Percentiles rank a stretch among this genome's conserved stretches.
These are phyloP conservation scores for Petromus typicus DNA, from an alignment of 2,113 vertebrate species.

Conservation along the genomic window DNA sequence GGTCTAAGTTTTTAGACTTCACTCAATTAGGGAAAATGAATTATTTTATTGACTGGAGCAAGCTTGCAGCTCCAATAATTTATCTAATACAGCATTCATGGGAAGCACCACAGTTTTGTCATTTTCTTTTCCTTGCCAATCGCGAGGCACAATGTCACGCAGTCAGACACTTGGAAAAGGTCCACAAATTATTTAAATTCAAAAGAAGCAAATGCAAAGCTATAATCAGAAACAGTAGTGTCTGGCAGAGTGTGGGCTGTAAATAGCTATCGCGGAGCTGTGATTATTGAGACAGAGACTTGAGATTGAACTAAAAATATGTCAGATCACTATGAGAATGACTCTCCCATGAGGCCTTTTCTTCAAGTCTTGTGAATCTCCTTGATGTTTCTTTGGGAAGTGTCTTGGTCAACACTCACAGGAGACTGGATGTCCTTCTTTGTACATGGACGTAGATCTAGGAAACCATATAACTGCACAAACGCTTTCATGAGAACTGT, in stretches of 20 bases:
- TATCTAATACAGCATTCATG: neutral
- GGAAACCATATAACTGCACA: neutral
- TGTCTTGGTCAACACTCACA: neutral
- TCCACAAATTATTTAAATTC: slow-evolving; percentile 59
- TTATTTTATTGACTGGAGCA: slow-evolving; percentile 2
- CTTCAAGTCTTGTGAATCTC: neutral
- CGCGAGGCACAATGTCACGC: neutral
- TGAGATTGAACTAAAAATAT: neutral
- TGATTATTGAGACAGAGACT: slow-evolving; percentile 51
- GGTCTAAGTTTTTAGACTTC: neutral
- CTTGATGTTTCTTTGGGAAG: neutral
- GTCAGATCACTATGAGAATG: slow-evolving; percentile 20
- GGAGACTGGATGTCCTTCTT: neutral
- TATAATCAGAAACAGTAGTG: slow-evolving; percentile 16
- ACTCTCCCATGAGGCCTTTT: slow-evolving; percentile 1
- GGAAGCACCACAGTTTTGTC: neutral
- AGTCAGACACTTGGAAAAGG: slow-evolving; percentile 26
- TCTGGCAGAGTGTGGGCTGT: slow-evolving; percentile 15
- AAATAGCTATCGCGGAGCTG: slow-evolving; percentile 48
- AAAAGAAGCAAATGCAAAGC: slow-evolving; percentile 44
- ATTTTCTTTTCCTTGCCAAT: neutral
- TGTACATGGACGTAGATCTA: neutral
- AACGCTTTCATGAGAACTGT: neutral
- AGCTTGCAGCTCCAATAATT: neutral
- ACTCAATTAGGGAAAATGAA: neutral